Conservation (phyloP, 2,888 invertebrate species). For the Caenorhabditis imperialis region DNA sequence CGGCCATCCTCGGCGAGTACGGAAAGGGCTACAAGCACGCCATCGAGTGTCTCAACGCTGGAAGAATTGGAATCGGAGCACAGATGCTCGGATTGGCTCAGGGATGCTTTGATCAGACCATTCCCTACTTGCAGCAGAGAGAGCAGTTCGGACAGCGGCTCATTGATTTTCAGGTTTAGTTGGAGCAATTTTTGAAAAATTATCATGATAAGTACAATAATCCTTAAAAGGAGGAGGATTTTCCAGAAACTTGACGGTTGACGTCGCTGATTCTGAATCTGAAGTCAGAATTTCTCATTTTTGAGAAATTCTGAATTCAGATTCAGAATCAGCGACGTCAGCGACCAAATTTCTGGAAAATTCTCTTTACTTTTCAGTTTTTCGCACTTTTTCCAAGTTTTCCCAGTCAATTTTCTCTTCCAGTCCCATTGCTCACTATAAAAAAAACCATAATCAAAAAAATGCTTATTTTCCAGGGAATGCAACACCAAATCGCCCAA, state of each 20-base stretch:
- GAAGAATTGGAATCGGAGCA: conserved; percentile 82
- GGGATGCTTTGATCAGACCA: conserved; percentile 93
- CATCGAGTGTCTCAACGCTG: conserved; percentile 94
- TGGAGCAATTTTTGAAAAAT: background rate
- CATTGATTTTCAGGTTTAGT: conserved; percentile 88
- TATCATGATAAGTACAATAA: background rate
- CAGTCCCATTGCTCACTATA: background rate
- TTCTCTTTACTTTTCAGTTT: too few species aligned
- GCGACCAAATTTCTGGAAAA: too few species aligned
- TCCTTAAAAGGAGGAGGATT: too few species aligned
- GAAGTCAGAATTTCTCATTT: too few species aligned
- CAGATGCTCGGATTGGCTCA: conserved; percentile 92
- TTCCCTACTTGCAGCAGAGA: conserved; percentile 92
- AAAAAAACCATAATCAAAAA: background rate
- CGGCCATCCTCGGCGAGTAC: conserved; percentile 75
- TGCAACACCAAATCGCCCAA: conserved; percentile 95
- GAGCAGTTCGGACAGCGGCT: conserved; percentile 93
- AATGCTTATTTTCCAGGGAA: conserved; percentile 83
- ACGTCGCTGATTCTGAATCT: too few species aligned
- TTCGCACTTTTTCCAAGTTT: too few species aligned
- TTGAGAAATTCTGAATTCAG: too few species aligned
- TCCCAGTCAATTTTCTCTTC: too few species aligned
- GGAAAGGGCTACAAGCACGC: conserved; percentile 90
- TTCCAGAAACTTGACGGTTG: too few species aligned
- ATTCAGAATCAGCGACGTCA: too few species aligned